Evolutionary conservation across 2,888 invertebrate genomes (phyloP), one percentile per base, ranked within the genome.

Genomic region (Hydroisotoma schaefferi): DNA sequence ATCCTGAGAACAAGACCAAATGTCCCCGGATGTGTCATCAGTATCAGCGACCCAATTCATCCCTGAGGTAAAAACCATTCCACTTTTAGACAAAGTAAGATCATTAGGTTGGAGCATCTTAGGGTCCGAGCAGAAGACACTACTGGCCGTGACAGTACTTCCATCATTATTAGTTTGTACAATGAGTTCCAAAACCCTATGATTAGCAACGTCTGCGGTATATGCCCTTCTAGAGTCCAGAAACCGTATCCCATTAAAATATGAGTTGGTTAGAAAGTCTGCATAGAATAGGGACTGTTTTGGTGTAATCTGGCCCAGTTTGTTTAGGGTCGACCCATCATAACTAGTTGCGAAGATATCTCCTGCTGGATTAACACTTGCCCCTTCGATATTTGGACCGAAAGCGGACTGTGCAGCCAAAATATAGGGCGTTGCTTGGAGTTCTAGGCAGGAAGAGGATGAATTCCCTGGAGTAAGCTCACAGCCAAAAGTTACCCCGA

Each of bases 271-370:
- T 10, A 57, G 18, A 1, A 29, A 22, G 28, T 69, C 69, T 1
- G 49, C 1, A 23, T 65, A 69, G 38, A 69, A 67, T 18, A 59
- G 53, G 1, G 49, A 26, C 48, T 69, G 69, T 1, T 40, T 37
- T 6, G 69, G 69, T 22, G 37, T 47, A 10, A 65, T 59, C 56
- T 67, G 69, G 2, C 69, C 69, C 28, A 69, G 59, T 27, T 55
- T 53, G 47, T 57, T 54, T n/a, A 27, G 37, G 2, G 59, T 59
- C 5, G 29, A n/a, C 10, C 37, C 43, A 2, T 63, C 69, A 54
- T 65, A 69, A 49, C 67, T 61, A 1, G 67, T 67, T 1, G 69
- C 66, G 55, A 67, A 69, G 12, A 69, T 65, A 10, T 69, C 59
- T 22, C 69, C 69, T 1, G 33, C 10, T 5, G 61, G 63, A 26